Conservation (phyloP, 2,888 invertebrate genomes). For the Drosophila colorata region DNA sequence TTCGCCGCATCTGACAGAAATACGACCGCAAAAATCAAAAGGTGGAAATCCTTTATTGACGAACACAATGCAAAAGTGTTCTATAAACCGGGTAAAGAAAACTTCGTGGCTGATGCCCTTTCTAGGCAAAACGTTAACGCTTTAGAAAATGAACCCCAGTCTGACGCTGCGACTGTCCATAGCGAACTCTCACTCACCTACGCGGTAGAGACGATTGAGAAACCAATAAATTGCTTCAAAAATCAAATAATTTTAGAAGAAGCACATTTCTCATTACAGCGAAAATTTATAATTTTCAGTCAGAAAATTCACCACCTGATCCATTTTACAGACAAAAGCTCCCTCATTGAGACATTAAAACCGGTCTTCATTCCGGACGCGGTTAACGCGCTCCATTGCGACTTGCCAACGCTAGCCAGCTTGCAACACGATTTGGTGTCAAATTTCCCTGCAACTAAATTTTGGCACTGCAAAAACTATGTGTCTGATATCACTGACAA, state of each 20-base stretch:
- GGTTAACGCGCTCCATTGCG: too few species aligned
- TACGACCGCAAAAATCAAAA: not conserved
- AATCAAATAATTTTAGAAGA: slow-evolving; percentile 1
- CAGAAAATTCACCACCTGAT: not conserved
- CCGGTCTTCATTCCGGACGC: too few species aligned
- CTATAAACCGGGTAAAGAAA: not conserved
- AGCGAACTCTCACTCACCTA: not conserved
- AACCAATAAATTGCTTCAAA: not conserved
- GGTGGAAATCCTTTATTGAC: not conserved
- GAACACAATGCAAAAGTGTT: not conserved
- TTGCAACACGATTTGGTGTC: too few species aligned
- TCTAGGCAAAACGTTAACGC: slow-evolving; percentile 1
- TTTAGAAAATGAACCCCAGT: not conserved
- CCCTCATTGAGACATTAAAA: too few species aligned
- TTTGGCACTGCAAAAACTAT: too few species aligned
- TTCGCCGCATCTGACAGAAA: not conserved
- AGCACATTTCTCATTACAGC: not conserved
- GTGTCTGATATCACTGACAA: too few species aligned
- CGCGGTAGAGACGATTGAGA: not conserved
- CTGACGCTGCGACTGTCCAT: not conserved
- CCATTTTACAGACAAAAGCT: too few species aligned
- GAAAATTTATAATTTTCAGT: not conserved
- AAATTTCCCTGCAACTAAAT: too few species aligned
- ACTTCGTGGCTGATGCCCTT: not conserved
- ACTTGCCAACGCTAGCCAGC: too few species aligned